Evolutionary conservation across 2,797 vertebrate genomes (phyloP), one percentile per base, ranked within the genome.

Genomic region (Clarias fuscus): DNA sequence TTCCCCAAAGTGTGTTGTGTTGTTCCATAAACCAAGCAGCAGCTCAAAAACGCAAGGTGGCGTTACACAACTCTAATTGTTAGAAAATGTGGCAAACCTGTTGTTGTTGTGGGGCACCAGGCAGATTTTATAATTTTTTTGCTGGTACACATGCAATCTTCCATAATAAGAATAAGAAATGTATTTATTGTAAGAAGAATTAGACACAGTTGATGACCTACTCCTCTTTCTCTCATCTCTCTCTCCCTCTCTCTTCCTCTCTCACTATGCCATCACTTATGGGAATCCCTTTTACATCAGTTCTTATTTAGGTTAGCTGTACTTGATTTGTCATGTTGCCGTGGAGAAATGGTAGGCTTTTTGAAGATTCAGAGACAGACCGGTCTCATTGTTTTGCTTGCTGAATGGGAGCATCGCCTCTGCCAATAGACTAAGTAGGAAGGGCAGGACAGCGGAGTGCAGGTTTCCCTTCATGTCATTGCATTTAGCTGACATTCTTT

Each of bases 261-360:
- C 62, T 86, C 40, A 64, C 14, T 88, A 79, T 59, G 18, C 87
- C 58, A 89, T 90, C 90, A 89, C 91, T 92, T 89, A 93, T 11
- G 7, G 22, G 58, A 62, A 40, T 40, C 33, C 15, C 33, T 1
- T 62, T 79, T 88, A 93, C 88, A 92, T 92, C 88, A 91, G 87
- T 92, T 93, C 89, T 91, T 92, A 93, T 94, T 92, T 93, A 92
- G 91, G 92, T 93, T 93, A 92, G 86, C 90, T 78, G 43, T 85
- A 86, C 88, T 92, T 85, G 24, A 90, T 86, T 91, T 90, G 87
- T 86, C 87, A 88, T 64, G 72, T 61, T 82, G 58, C 58, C 18
- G 1, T 33, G 84, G 79, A 58, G 64, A 61, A 85, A 80, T 56
- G 48, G 78, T 37, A 64, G 79, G 79, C 89, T 90, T 88, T 91